These are phyloP conservation scores for Itoplectis maculator DNA, from an alignment of 2,888 invertebrate genomes.

Conservation along the genomic window DNA sequence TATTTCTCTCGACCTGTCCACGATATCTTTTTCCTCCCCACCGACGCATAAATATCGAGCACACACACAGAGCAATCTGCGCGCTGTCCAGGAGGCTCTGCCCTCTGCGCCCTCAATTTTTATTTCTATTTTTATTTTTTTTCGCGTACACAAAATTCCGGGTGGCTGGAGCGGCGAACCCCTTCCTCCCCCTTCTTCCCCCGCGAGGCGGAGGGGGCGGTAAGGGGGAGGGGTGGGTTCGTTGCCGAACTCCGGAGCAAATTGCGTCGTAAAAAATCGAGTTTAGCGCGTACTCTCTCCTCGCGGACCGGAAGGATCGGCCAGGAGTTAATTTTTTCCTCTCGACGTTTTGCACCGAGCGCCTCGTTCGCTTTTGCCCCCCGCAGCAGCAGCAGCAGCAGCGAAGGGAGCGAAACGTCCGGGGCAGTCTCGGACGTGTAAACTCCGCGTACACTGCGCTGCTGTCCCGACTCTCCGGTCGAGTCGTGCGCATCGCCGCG, in stretches of 20 bases:
- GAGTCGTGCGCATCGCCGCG: slow-evolving; percentile 48
- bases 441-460: no score
- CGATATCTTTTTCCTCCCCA: no score
- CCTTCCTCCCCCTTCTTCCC: no score
- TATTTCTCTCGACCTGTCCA: no score
- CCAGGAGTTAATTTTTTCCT: slow-evolving; percentile 41
- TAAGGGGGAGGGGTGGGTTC: not conserved
- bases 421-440: slow-evolving; percentile 31
- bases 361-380: not conserved
- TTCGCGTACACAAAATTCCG: slow-evolving; percentile 39
- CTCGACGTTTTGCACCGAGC: not conserved
- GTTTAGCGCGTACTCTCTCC: slow-evolving; percentile 32
- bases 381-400: no score
- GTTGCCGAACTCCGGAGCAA: slow-evolving; percentile 34
- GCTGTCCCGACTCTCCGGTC: slow-evolving; percentile 26
- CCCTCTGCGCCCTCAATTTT: slow-evolving; percentile 10
- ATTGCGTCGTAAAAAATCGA: slow-evolving; percentile 60
- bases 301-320: slow-evolving; percentile 40
- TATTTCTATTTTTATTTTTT: no score
- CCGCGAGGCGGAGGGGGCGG: no score
- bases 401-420: slow-evolving; percentile 11
- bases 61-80: slow-evolving; percentile 11
- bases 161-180: slow-evolving; percentile 10
- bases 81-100: slow-evolving; percentile 26
- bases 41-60: slow-evolving; percentile 7